Conservation (phyloP, 1,140 invertebrate genomes). For the Plectrocnemia conspersa region DNA sequence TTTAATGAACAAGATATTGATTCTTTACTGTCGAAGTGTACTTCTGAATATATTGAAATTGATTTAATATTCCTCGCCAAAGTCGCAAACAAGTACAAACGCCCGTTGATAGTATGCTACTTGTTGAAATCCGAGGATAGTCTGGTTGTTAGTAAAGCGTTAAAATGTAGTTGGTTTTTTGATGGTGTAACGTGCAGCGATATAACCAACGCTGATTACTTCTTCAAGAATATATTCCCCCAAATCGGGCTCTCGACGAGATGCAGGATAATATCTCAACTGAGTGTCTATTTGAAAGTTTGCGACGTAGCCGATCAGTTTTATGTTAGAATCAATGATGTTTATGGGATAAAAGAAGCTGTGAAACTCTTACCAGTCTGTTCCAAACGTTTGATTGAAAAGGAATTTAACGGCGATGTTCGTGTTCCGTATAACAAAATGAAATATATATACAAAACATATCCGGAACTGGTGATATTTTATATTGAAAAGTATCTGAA, state of each 20-base stretch:
- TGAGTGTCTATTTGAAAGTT: slow-evolving; percentile 17
- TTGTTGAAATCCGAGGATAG: slow-evolving; percentile 25
- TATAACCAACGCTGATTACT: slow-evolving; percentile 23
- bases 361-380: slow-evolving; percentile 21
- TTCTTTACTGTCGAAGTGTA: slow-evolving; percentile 2
- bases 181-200: slow-evolving; percentile 8
- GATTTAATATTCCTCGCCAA: slow-evolving; percentile 21
- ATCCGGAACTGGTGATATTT: slow-evolving; percentile 14
- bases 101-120: slow-evolving; percentile 9
- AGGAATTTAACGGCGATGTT: neutral
- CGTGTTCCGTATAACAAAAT: slow-evolving; percentile 8
- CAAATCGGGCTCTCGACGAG: slow-evolving; percentile 6
- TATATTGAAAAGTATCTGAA: slow-evolving; percentile 18
- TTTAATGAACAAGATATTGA: slow-evolving; percentile 10
- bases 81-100: slow-evolving; percentile 16
- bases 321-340: slow-evolving; percentile 5
- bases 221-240: slow-evolving; percentile 26
- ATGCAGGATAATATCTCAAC: slow-evolving; percentile 19
- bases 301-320: slow-evolving; percentile 15
- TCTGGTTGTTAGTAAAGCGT: slow-evolving; percentile 10
- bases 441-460: slow-evolving; percentile 19
- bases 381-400: slow-evolving; percentile 18
- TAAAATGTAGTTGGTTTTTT: slow-evolving; percentile 28
- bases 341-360: slow-evolving; percentile 15
- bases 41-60: slow-evolving; percentile 1